phyloP scores from a whole-genome alignment of 2,113 vertebrate species.

The Cathartes aura region DNA sequence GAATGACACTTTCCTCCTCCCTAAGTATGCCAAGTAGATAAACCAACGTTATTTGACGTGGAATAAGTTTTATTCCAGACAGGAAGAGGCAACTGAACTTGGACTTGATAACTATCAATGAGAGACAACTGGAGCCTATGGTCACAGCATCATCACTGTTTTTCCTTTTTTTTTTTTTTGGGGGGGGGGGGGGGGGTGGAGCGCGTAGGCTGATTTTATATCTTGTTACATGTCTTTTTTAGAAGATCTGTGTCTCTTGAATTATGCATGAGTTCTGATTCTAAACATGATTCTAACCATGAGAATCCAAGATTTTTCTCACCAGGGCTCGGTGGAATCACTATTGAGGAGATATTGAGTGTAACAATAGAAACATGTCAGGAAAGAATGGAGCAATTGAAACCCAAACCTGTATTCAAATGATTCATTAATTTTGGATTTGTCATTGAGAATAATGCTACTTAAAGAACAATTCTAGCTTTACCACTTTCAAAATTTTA shows the following conservation, averaged over 20 bases:
- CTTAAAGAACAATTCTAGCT: neutral
- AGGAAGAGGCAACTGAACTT: neutral
- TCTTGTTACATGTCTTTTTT: neutral
- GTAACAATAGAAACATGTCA: neutral
- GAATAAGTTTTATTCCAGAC: neutral
- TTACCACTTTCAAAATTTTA: neutral
- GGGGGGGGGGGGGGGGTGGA: accelerated
- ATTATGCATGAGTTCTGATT: neutral
- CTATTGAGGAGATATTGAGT: neutral
- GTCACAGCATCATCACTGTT: neutral
- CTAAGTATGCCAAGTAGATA: neutral
- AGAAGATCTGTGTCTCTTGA: neutral
- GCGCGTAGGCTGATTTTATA: neutral
- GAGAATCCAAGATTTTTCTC: neutral
- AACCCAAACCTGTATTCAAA: neutral
- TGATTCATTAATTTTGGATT: neutral
- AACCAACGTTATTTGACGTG: accelerated
- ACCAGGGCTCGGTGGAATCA: neutral
- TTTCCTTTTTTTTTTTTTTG: neutral
- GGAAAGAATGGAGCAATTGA: neutral
- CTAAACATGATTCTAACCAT: neutral
- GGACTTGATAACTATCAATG: neutral
- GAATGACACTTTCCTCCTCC: neutral
- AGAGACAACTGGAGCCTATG: neutral
- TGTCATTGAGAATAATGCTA: neutral